Evolutionary conservation across 2,888 invertebrate genomes (phyloP), one percentile per base, ranked within the genome.

Genomic region (Noctua fimbriata): DNA sequence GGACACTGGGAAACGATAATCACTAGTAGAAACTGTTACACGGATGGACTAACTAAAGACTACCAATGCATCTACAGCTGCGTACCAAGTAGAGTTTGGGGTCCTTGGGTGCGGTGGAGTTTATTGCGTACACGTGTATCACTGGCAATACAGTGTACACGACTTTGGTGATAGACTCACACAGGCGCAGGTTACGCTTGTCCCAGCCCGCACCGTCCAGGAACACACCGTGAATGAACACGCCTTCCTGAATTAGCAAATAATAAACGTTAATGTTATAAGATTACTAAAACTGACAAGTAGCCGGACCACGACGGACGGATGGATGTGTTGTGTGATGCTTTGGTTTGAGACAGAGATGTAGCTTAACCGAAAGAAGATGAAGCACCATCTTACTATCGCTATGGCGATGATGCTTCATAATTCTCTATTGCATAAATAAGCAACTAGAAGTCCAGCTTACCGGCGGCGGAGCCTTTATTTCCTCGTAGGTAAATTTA

Each of bases 191-290:
- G 85, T 98, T 98, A 80, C 98, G 97, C 58, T 97, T 97, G 92
- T 99, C 99, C 99, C 99, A 99, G 3, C 98, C 98, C 3, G 98
- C 99, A 0, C 99, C 99, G 93, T 99, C 99, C 78, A 99, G 95
- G 94, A 97, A 99, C 72, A 99, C 95, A 0, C 99, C 99, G 91
- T 98, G 98, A 0, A 99, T 97, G 90, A 97, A 99, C 2, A 99
- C 98, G 1, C 99, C 98, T 93, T 98, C 98, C 97, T 98, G 89
- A 69, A 93, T 89, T 71, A 18, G 16, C 1, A 58, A 24, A 41
- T 52, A 52, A 49, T n/a, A 49, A 44, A 74, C 3, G 7, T n/a
- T 58, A 21, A 80, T 72, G 10, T 52, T 65, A 47, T 24, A 14
- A 78, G 16, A 55, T 52, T 63, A 9, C 4, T 80, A 36, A 55